Percentiles rank a stretch among this genome's conserved stretches.
These are phyloP conservation scores for Crossaster papposus DNA, from an alignment of 53 echinoderm and acorn worm species.

Conservation along the genomic window DNA sequence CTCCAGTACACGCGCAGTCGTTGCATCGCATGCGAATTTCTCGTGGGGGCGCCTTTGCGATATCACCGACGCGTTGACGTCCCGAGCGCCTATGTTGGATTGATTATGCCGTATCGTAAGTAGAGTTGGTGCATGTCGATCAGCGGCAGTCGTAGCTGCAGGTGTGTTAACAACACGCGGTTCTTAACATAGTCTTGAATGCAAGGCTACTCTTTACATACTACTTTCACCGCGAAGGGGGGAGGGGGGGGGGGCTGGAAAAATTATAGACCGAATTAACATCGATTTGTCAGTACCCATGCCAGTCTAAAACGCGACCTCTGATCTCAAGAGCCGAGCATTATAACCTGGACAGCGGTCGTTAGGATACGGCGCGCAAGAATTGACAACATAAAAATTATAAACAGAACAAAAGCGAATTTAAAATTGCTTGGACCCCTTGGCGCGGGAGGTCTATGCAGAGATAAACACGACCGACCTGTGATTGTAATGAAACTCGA, in stretches of 20 bases:
- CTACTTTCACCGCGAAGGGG: background rate
- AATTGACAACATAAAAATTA: background rate
- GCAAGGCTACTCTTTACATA: no score
- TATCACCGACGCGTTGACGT: background rate
- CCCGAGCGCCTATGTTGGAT: background rate
- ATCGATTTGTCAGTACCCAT: background rate
- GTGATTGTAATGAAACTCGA: no score
- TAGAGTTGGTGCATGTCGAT: background rate
- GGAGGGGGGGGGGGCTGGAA: background rate
- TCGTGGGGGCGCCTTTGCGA: background rate
- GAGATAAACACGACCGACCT: background rate
- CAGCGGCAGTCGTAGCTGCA: background rate
- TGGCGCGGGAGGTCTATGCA: background rate
- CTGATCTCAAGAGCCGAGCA: background rate
- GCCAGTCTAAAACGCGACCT: background rate
- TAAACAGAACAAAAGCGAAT: background rate
- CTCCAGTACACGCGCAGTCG: background rate
- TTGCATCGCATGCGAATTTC: background rate
- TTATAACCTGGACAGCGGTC: background rate
- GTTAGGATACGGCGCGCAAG: background rate
- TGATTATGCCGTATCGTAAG: conserved; percentile 1
- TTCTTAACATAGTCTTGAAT: no score
- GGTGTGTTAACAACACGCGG: conserved; percentile 1
- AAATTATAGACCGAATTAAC: background rate
- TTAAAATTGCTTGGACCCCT: background rate